A percentile compares a stretch with the other conserved stretches of the same genome.
phyloP scores from a whole-genome alignment of 2,888 invertebrate genomes.

The Lomographa bimaculata region DNA sequence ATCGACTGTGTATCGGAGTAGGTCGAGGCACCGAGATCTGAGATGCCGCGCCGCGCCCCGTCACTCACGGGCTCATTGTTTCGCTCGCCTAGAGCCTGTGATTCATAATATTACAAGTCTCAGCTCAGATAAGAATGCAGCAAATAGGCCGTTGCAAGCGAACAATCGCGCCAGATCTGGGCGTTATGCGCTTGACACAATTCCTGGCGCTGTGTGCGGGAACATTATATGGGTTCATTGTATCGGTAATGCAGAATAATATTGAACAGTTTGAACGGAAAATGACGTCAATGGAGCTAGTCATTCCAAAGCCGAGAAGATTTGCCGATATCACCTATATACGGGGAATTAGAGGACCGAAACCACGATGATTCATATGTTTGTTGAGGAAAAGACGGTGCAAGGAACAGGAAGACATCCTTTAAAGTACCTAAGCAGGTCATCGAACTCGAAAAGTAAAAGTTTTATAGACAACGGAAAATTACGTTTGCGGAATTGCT shows the following conservation, averaged over 20 bases:
- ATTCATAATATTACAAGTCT: constrained; percentile 72
- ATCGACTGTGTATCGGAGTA: constrained; percentile 49
- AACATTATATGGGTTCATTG: constrained; percentile 49
- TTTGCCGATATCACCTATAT: constrained; percentile 20
- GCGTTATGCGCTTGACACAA: constrained; percentile 68
- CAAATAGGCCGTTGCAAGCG: constrained; percentile 73
- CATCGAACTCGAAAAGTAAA: constrained; percentile 18
- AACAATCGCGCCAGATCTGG: constrained; percentile 57
- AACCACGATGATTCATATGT: constrained; percentile 31
- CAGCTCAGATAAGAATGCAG: constrained; percentile 77
- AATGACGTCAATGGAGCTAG: constrained; percentile 33
- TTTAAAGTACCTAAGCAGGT: too few relatives aligned
- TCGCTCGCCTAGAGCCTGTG: constrained; percentile 64
- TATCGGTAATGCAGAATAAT: constrained; percentile 34
- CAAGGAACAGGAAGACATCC: constrained; percentile 4
- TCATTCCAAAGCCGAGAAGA: constrained; percentile 18
- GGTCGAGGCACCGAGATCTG: constrained; percentile 60
- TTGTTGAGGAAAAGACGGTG: constrained; percentile 21
- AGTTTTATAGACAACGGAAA: constrained; percentile 8
- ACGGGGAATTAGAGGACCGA: constrained; percentile 19
- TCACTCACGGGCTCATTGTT: constrained; percentile 74
- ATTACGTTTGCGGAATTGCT: not conserved
- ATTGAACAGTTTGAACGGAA: constrained; percentile 25
- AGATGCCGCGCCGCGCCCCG: constrained; percentile 70
- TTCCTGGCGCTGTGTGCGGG: constrained; percentile 53